Evolutionary conservation across 2,888 invertebrate genomes (phyloP).

Genomic region (Drosophila infuscata): DNA sequence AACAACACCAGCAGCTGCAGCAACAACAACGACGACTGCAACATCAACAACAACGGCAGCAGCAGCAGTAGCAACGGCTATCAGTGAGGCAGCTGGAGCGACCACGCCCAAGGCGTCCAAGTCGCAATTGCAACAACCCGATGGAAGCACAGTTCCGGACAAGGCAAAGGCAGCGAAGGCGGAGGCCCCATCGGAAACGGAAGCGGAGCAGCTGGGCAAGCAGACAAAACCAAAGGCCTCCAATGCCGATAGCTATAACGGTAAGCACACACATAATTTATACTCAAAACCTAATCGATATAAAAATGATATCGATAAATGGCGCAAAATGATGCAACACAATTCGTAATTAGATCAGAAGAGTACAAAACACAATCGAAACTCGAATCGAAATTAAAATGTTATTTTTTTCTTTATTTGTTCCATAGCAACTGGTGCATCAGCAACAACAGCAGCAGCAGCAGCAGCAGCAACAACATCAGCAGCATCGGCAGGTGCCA

Average conservation of each 20-base stretch:
- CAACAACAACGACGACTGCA: slow-evolving; percentile 2
- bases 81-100: slow-evolving; percentile 33
- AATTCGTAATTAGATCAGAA: background rate
- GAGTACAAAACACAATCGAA: background rate
- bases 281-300: background rate
- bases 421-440: slow-evolving; percentile 10
- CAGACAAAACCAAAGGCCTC: slow-evolving; percentile 17
- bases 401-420: background rate
- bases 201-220: slow-evolving; percentile 39
- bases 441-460: slow-evolving; percentile 11
- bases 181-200: slow-evolving; percentile 33
- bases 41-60: slow-evolving; percentile 36
- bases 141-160: background rate
- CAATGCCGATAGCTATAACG: slow-evolving; percentile 48
- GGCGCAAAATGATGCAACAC: too few species aligned
- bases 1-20: slow-evolving; percentile 33
- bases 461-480: slow-evolving; percentile 1
- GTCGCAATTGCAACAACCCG: background rate
- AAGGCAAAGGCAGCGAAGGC: slow-evolving; percentile 3
- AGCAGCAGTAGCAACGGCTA: slow-evolving; percentile 49
- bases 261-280: slow-evolving; percentile 17
- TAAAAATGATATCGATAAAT: too few species aligned
- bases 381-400: background rate
- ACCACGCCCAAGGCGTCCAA: slow-evolving; percentile 31
- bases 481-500: slow-evolving; percentile 42